A percentile compares a stretch with the other conserved stretches of the same genome.
phyloP scores from a whole-genome alignment of 2,113 vertebrate genomes.

The Argyrosomus japonicus region DNA sequence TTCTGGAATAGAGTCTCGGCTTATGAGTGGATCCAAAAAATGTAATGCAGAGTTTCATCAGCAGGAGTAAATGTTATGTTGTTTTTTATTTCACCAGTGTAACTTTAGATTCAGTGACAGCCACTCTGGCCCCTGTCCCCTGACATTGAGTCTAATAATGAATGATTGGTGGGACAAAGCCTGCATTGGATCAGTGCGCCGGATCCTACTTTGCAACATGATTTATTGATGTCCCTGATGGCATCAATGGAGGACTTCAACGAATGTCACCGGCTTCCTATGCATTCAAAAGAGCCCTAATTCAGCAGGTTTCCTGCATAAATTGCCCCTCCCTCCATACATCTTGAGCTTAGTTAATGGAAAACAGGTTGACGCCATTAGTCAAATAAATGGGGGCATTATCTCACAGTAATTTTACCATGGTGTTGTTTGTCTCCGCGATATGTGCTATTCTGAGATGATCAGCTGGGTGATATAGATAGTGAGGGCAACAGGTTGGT shows the following conservation, averaged over 20 bases:
- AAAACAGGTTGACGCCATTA: constrained; percentile 55
- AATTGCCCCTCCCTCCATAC: constrained; percentile 57
- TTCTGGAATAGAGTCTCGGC: not conserved
- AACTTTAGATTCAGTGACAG: constrained; percentile 41
- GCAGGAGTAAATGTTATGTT: constrained; percentile 42
- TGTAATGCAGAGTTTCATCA: constrained; percentile 35
- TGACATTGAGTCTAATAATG: constrained; percentile 69
- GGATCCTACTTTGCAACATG: constrained; percentile 69
- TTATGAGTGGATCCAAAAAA: constrained; percentile 4
- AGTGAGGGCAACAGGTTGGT: constrained; percentile 43
- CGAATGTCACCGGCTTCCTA: constrained; percentile 69
- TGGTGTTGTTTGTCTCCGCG: constrained; percentile 34
- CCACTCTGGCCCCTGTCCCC: constrained; percentile 40
- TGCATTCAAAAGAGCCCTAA: constrained; percentile 66
- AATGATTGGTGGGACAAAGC: constrained; percentile 72
- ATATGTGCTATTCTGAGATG: constrained; percentile 46
- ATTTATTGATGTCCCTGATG: constrained; percentile 79
- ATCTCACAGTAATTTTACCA: constrained; percentile 55
- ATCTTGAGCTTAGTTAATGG: constrained; percentile 26
- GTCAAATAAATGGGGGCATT: constrained; percentile 61
- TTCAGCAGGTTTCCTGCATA: constrained; percentile 76
- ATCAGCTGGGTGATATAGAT: constrained; percentile 43
- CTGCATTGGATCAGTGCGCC: constrained; percentile 67
- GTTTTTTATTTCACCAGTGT: constrained; percentile 39
- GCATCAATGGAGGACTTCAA: constrained; percentile 70